Evolutionary conservation across 1,140 invertebrate genomes (phyloP).

Genomic region (Papilio polyxenes): DNA sequence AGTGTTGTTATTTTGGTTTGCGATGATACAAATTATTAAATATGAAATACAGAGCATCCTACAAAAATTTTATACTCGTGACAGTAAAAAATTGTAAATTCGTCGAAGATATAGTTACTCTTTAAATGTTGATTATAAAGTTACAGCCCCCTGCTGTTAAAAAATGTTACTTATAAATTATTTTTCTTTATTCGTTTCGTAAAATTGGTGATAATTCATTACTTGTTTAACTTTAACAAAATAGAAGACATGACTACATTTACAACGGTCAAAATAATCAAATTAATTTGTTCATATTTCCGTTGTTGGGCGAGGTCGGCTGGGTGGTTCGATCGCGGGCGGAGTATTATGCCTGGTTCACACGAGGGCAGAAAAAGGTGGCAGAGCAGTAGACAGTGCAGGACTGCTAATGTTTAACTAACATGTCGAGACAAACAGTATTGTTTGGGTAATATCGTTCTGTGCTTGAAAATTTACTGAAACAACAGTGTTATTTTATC

Average conservation of each 20-base stretch:
- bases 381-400: not conserved
- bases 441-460: not conserved
- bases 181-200: too few species aligned
- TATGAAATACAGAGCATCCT: not conserved
- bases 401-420: not conserved
- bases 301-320: slow-evolving; percentile 25
- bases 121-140: too few species aligned
- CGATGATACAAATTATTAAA: not conserved
- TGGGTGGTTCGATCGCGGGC: not conserved
- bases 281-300: slow-evolving; percentile 32
- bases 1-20: not conserved
- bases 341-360: slow-evolving; percentile 53
- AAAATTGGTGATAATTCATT: not conserved
- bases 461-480: not conserved
- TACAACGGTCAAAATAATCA: slow-evolving; percentile 23
- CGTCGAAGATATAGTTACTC: too few species aligned
- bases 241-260: not conserved
- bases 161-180: too few species aligned
- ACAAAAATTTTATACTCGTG: too few species aligned
- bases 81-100: too few species aligned
- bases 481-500: not conserved
- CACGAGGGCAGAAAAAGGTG: slow-evolving; percentile 31
- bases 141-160: too few species aligned
- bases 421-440: not conserved
- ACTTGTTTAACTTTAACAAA: not conserved